These are phyloP conservation scores for Acrobasis suavella DNA, from an alignment of 2,888 invertebrate genomes.

Conservation along the genomic window DNA sequence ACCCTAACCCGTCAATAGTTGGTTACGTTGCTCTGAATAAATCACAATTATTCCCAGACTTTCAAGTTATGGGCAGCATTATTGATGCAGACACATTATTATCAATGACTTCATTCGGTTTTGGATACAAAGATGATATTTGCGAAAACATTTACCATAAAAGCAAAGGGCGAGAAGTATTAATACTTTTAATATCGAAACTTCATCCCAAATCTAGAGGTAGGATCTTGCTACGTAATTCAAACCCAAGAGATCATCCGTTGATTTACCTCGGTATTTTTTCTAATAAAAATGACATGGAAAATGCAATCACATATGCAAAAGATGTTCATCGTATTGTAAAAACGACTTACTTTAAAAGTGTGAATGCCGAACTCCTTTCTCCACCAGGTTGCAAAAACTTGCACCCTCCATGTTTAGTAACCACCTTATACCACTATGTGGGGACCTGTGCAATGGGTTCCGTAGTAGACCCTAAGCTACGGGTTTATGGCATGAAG, in stretches of 20 bases:
- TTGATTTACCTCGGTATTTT: slow-evolving; percentile 38
- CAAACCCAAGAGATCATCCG: slow-evolving; percentile 40
- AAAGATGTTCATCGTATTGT: slow-evolving; percentile 42
- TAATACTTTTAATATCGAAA: slow-evolving; percentile 31
- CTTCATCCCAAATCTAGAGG: slow-evolving; percentile 45
- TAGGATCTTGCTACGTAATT: slow-evolving; percentile 38
- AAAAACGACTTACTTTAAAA: slow-evolving; percentile 44
- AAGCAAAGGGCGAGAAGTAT: slow-evolving; percentile 28
- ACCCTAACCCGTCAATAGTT: slow-evolving; percentile 29
- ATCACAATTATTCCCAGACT: slow-evolving; percentile 35
- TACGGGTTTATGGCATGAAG: slow-evolving; percentile 85
- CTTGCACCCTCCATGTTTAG: slow-evolving; percentile 21
- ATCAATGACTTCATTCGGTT: neutral
- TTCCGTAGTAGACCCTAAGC: slow-evolving; percentile 55
- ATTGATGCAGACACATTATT: neutral
- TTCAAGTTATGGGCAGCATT: slow-evolving; percentile 27
- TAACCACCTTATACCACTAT: slow-evolving; percentile 28
- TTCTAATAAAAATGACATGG: slow-evolving; percentile 40
- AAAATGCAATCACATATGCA: slow-evolving; percentile 39
- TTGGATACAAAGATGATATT: slow-evolving; percentile 1
- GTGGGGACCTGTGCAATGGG: too few species aligned
- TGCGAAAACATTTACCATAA: slow-evolving; percentile 22
- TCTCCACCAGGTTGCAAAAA: slow-evolving; percentile 27
- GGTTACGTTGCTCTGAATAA: slow-evolving; percentile 38
- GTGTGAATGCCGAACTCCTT: slow-evolving; percentile 37